Evolutionary conservation across 2,113 vertebrate genomes (phyloP), one percentile per base, ranked within the genome.

Genomic region (Saimiri boliviensis): DNA sequence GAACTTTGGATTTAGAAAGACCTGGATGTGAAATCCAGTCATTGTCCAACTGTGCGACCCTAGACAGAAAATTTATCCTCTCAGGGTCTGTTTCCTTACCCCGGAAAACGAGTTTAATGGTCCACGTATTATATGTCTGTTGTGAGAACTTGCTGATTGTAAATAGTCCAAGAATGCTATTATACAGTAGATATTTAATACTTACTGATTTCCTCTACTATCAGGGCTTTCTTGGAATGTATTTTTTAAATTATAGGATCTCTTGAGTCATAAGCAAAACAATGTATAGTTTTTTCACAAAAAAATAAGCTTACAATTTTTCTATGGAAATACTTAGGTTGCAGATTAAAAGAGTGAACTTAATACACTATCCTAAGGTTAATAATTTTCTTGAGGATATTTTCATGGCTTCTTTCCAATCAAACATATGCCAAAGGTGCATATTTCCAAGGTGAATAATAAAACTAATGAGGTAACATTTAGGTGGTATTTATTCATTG

Each of bases 1-100:
- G 49, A 94, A 88, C 79, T 90, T 79, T 35, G 23, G 58, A 73
- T 66, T 92, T 77, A 86, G 16, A 82, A 25, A 95, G 45, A 88
- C 17, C 13, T 68, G 17, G 27, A 25, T 73, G 49, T 68, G 14
- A 90, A 87, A 56, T 16, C 5, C 71, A 90, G 30, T 13, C 17
- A 40, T 52, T 95, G 14, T 19, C 83, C 52, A 66, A 37, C 9
- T 47, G 42, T 10, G 20, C 35, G 37, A 71, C 8, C 23, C 5
- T 42, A 73, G 27, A 56, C 19, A 42, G 66, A 71, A 23, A 77
- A 60, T 81, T 54, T 74, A 86, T 40, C 25, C 23, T 76, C 52
- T 47, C 49, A 27, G 0, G 32, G 27, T 45, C 73, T 79, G 32
- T 86, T 82, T 79, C 19, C 21, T 82, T 52, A 94, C 56, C 27